Conservation (phyloP, 1,140 invertebrate genomes). For the Drosophila littoralis region DNA sequence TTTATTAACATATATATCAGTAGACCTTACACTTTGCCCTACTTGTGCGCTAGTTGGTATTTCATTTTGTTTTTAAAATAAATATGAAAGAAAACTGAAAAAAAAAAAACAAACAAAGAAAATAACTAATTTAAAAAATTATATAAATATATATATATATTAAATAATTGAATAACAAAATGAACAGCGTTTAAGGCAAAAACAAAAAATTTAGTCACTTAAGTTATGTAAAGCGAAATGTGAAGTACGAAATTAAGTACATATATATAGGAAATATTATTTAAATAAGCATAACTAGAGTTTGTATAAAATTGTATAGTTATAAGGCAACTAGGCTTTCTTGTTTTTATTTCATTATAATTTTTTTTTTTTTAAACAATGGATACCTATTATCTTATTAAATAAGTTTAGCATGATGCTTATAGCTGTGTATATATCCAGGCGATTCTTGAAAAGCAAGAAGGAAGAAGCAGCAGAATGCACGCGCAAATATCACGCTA, state of each 20-base stretch:
- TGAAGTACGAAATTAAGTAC: conserved; percentile 72
- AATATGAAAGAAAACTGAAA: conserved; percentile 57
- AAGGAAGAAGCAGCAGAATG: conserved; percentile 20
- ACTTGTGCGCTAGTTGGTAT: conserved; percentile 58
- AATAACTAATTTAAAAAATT: conserved; percentile 5
- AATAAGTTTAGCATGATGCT: conserved; percentile 28
- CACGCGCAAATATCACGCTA: conserved; percentile 50
- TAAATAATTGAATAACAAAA: conserved; percentile 20
- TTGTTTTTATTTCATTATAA: conserved; percentile 11
- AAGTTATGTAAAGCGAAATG: conserved; percentile 57
- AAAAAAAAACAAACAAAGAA: conserved; percentile 34
- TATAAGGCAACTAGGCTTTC: conserved; percentile 34
- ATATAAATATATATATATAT: conserved; percentile 11
- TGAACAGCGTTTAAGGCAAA: conserved; percentile 4
- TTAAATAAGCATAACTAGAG: conserved; percentile 17
- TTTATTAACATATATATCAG: conserved; percentile 3
- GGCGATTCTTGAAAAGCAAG: neutral
- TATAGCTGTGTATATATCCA: conserved; percentile 7
- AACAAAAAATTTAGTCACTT: conserved; percentile 36
- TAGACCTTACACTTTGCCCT: conserved; percentile 55
- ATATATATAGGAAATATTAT: conserved; percentile 54
- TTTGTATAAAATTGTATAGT: conserved; percentile 41
- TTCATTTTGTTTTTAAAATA: conserved; percentile 79
- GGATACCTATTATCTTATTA: conserved; percentile 35
- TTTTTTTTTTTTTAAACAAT: conserved; percentile 30